These are phyloP conservation scores for Montifringilla adamsi DNA, from an alignment of 2,113 vertebrate genomes.

Conservation along the genomic window DNA sequence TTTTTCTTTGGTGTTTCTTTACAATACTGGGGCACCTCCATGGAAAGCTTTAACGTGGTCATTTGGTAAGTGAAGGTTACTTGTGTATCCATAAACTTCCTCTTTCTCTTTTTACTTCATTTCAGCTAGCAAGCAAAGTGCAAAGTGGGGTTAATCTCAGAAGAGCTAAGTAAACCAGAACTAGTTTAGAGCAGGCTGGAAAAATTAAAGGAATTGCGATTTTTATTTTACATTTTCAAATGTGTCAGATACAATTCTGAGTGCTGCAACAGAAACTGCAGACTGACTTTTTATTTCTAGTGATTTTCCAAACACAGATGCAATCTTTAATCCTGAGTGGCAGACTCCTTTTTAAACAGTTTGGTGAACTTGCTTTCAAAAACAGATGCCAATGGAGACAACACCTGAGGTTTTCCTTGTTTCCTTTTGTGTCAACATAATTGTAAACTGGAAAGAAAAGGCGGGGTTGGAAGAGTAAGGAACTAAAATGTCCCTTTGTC, in stretches of 20 bases:
- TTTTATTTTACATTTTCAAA: neutral
- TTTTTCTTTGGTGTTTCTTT: neutral
- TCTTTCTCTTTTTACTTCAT: neutral
- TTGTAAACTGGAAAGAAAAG: neutral
- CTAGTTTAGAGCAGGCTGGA: neutral
- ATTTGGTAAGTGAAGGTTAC: neutral
- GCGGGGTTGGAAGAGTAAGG: neutral
- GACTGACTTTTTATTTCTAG: neutral
- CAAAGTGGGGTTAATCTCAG: neutral
- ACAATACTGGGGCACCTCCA: neutral
- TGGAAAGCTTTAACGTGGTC: neutral
- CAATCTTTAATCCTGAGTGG: neutral
- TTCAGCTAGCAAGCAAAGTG: neutral
- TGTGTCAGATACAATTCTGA: neutral
- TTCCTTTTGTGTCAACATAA: neutral
- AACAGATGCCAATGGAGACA: neutral
- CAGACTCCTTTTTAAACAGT: neutral
- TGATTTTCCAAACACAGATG: neutral
- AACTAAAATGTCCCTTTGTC: neutral
- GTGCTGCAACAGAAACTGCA: neutral
- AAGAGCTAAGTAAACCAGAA: neutral
- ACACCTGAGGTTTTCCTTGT: neutral
- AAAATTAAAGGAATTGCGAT: neutral
- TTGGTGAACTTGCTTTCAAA: neutral
- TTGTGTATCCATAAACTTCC: accelerated